phyloP scores from a whole-genome alignment of 2,888 invertebrate genomes.

The Nasonia oneida region DNA sequence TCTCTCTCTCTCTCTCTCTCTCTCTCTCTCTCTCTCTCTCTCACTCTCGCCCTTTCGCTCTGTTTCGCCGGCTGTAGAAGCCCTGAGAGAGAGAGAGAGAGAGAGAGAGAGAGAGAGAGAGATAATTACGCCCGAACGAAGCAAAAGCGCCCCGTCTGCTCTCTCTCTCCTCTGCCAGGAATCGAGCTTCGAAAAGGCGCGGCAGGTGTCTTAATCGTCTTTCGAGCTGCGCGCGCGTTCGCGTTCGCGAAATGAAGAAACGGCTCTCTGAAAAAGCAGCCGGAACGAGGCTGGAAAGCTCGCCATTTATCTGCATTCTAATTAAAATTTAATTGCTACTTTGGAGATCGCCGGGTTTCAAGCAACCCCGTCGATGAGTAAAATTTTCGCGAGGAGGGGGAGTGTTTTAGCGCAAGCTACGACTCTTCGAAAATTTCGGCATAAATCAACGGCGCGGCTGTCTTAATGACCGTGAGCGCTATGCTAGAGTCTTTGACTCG shows the following conservation, averaged over 20 bases:
- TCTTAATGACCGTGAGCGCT: slow-evolving; percentile 16
- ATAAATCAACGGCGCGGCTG: slow-evolving; percentile 38
- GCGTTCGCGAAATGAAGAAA: slow-evolving; percentile 27
- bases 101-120: background rate
- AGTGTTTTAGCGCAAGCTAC: background rate
- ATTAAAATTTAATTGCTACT: slow-evolving; percentile 62
- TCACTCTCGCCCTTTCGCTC: slow-evolving; percentile 21
- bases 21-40: slow-evolving; percentile 22
- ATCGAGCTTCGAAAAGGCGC: slow-evolving; percentile 10
- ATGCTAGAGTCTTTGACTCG: background rate
- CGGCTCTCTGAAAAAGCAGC: slow-evolving; percentile 9
- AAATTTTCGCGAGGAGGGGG: background rate
- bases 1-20: slow-evolving; percentile 31
- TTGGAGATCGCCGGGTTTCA: background rate
- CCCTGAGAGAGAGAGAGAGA: background rate
- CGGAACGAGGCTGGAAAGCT: background rate
- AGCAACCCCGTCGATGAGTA: background rate
- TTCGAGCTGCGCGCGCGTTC: background rate
- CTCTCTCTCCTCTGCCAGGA: background rate
- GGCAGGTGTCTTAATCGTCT: slow-evolving; percentile 46
- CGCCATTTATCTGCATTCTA: slow-evolving; percentile 51
- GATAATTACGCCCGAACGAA: background rate
- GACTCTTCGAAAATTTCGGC: slow-evolving; percentile 50
- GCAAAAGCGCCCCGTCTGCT: background rate
- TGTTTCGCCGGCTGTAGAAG: slow-evolving; percentile 1